These are phyloP conservation scores for Phymatocera aterrima DNA, from an alignment of 2,888 invertebrate genomes.

Conservation along the genomic window DNA sequence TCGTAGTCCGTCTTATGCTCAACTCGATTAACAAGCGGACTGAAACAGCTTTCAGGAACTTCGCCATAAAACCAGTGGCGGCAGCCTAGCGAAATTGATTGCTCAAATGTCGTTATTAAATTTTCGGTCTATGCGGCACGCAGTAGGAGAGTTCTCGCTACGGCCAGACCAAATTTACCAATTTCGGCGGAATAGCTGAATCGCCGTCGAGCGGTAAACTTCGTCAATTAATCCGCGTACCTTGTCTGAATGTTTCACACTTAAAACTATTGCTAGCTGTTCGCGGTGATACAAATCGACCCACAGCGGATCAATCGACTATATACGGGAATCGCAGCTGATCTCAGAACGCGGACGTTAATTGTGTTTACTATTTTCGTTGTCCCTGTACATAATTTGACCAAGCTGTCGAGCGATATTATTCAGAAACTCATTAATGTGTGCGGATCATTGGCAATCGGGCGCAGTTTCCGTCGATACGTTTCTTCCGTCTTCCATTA, in stretches of 20 bases:
- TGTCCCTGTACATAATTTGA: too few species aligned
- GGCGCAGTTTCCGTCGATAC: neutral
- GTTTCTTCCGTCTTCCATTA: neutral
- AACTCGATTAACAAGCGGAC: too few species aligned
- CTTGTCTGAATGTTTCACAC: conserved; percentile 19
- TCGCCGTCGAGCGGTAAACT: conserved; percentile 13
- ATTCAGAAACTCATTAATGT: neutral
- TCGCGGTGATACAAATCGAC: conserved; percentile 3
- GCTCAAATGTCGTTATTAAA: conserved; percentile 29
- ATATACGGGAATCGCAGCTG: neutral
- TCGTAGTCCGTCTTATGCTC: neutral
- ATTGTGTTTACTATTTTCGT: too few species aligned
- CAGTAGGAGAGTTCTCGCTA: too few species aligned
- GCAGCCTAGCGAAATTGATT: conserved; percentile 13
- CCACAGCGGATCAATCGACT: neutral
- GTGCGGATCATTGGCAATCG: neutral
- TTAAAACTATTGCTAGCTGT: conserved; percentile 28
- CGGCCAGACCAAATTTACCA: neutral
- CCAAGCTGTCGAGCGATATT: neutral
- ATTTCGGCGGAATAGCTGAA: neutral
- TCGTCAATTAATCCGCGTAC: conserved; percentile 26
- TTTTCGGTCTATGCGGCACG: conserved; percentile 14
- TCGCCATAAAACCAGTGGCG: too few species aligned
- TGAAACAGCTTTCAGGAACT: too few species aligned
- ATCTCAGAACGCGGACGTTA: neutral